Evolutionary conservation across 2,113 vertebrate species (phyloP).

Genomic region (Thinocorus orbignyianus): DNA sequence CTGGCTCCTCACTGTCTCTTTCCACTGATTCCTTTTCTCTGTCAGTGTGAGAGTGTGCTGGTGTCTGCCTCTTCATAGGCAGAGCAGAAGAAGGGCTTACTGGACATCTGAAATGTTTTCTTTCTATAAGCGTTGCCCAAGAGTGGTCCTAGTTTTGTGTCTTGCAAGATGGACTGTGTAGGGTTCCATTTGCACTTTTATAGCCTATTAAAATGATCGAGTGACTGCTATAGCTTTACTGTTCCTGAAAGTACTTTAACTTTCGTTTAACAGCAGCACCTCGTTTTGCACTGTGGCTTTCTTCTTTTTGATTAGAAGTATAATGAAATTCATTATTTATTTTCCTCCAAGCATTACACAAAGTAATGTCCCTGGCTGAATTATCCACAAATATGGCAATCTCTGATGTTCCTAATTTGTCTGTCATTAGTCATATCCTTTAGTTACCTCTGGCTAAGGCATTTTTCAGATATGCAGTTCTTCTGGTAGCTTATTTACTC

Average conservation of each 20-base stretch:
- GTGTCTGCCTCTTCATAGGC: background rate
- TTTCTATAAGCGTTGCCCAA: background rate
- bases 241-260: background rate
- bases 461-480: slow-evolving; percentile 53
- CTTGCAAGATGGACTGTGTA: background rate
- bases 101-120: background rate
- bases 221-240: background rate
- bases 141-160: background rate
- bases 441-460: slow-evolving; percentile 45
- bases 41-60: background rate
- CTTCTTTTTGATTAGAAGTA: background rate
- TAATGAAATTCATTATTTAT: background rate
- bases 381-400: slow-evolving; percentile 3
- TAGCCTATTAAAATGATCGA: background rate
- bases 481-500: slow-evolving; percentile 73
- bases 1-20: background rate
- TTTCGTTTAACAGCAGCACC: background rate
- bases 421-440: slow-evolving; percentile 42
- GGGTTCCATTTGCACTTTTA: background rate
- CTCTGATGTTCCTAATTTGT: slow-evolving; percentile 23
- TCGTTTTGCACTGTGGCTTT: background rate
- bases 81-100: background rate
- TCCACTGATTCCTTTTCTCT: background rate
- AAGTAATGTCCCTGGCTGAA: background rate
- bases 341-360: background rate